Evolutionary conservation across 1,140 invertebrate genomes (phyloP), one percentile per base, ranked within the genome.

Genomic region (Steinernema khuongi): DNA sequence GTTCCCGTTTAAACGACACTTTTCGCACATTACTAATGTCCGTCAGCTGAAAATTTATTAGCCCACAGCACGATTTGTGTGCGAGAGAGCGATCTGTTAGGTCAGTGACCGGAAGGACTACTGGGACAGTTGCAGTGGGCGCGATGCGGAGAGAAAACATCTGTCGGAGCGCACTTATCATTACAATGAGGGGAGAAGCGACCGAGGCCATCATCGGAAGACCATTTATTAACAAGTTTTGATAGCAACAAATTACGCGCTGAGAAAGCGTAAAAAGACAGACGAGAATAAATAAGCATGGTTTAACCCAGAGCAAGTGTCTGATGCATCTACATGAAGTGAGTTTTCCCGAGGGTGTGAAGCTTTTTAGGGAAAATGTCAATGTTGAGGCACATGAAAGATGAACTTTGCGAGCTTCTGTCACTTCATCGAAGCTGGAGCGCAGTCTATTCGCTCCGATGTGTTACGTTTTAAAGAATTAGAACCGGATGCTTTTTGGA

Each of bases 41-140:
- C n/a, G 50, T 7, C 50, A 17, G 19, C 4, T 14, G 50, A 26
- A 60, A 60, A 60, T 60, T 60, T 60, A 60, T 60, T 60, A 26
- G 50, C 22, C 50, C 50, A 22, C 50, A 60, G 50, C 50, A 60
- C 50, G 50, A 60, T 60, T 60, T 60, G 50, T 60, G 50, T 60
- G 50, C 11, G 50, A 60, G 22, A 14, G 26, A 60, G 50, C 50
- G 50, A 60, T 60, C 50, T 60, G 50, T 60, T 60, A 17, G 50
- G 50, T 22, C 50, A 60, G 14, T 60, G 50, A 60, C 50, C 50
- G 50, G 50, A 60, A 60, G 50, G 19, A 60, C 11, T 22, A n/a
- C 50, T 4, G 50, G 19, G 50, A 60, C 50, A 60, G 50, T 60
- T 60, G 50, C 50, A 60, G 7, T 4, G 50, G 14, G 50, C 50